Evolutionary conservation across 2,113 vertebrate species (phyloP), one percentile per base, ranked within the genome.

Genomic region (Dasyornis broadbenti): DNA sequence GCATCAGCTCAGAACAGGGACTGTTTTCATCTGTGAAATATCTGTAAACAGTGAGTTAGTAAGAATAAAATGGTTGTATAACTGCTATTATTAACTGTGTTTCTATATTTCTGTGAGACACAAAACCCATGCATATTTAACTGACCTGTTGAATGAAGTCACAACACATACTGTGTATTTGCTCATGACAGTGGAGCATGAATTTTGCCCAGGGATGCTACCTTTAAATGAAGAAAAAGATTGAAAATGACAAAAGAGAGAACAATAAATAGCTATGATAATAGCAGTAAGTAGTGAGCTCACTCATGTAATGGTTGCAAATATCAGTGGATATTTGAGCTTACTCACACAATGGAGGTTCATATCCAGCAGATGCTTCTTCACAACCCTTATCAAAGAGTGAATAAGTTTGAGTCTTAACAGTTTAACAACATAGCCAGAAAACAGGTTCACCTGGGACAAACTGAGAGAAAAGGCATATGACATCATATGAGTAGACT

Each of bases 161-260:
- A 53, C 13, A 45, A 27, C 7, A 49, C 7, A 23, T 30, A 4
- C n/a, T 64, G 6, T 49, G 23, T 47, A 28, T 26, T 52, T 39
- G 14, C n/a, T 53, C 5, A 12, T 42, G 6, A 11, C 3, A 61
- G 0, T 37, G 56, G 10, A 53, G 4, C 6, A n/a, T 15, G 21
- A 82, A 68, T 71, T 82, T 47, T 53, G 8, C 37, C 26, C 14
- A 40, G 33, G 35, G 11, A 27, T 35, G 5, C 3, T 89, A 18
- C 15, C 6, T 56, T 52, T 80, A 44, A 78, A 59, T 23, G 3
- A 73, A 63, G 72, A 56, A 39, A 37, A 23, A 56, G 3, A 54
- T 12, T 15, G 5, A 53, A 63, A 60, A 76, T 22, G 4, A 35
- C 4, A 56, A 61, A 61, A 1, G 1, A 73, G 15, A 47, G 15